Conservation (phyloP, 2,113 vertebrate species). For the Scatophagus argus region DNA sequence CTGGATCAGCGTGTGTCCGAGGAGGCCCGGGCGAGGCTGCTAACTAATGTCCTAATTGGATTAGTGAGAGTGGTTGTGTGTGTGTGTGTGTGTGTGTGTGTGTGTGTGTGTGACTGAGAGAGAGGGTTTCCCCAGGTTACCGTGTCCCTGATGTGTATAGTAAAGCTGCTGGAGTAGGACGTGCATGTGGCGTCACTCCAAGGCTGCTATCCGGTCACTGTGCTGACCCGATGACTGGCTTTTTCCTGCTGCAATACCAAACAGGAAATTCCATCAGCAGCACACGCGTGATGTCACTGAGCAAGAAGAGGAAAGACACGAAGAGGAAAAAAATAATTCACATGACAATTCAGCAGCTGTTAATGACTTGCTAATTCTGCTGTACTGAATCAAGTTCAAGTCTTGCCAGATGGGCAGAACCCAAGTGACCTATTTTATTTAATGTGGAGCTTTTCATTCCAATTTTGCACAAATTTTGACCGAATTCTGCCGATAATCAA, state of each 20-base stretch:
- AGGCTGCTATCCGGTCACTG: constrained; percentile 38
- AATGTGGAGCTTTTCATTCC: no score
- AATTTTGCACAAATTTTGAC: no score
- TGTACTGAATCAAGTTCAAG: not conserved
- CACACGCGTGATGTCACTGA: constrained; percentile 23
- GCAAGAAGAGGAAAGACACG: constrained; percentile 17
- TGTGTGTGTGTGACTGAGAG: constrained; percentile 1
- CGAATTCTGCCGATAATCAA: no score
- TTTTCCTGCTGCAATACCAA: constrained; percentile 58
- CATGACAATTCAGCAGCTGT: constrained; percentile 21
- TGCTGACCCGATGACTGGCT: constrained; percentile 55
- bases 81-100: constrained; percentile 22
- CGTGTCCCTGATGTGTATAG: constrained; percentile 42
- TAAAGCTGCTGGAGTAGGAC: constrained; percentile 62
- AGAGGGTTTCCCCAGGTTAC: constrained; percentile 68
- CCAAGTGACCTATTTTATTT: no score
- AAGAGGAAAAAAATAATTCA: constrained; percentile 39
- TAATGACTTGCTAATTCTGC: constrained; percentile 5
- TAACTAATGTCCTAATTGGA: constrained; percentile 77
- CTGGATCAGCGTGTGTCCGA: constrained; percentile 74
- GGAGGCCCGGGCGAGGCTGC: constrained; percentile 53
- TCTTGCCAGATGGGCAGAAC: constrained; percentile 2
- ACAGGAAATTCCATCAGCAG: constrained; percentile 60
- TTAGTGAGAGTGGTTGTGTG: constrained; percentile 54
- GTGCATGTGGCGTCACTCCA: constrained; percentile 53